These are phyloP conservation scores for Poecilia latipinna DNA, from an alignment of 2,113 vertebrate species.

Conservation along the genomic window DNA sequence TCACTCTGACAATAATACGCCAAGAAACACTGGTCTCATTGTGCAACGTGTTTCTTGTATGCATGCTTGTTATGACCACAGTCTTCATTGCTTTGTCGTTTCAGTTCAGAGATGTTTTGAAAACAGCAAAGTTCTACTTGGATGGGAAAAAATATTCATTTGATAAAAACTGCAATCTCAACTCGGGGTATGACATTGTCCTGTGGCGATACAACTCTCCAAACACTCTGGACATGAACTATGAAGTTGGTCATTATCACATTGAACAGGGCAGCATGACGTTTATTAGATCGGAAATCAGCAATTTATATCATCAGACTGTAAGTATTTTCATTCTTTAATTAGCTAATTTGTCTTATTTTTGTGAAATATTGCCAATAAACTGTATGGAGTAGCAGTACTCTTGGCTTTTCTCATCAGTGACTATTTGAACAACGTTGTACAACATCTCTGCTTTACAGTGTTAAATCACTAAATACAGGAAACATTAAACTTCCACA, in stretches of 20 bases:
- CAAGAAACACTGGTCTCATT: no score
- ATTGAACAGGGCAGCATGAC: conserved; percentile 67
- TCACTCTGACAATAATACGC: no score
- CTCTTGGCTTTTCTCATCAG: neutral
- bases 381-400: neutral
- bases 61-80: no score
- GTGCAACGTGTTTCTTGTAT: no score
- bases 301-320: neutral
- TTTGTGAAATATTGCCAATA: neutral
- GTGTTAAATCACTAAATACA: no score
- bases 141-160: conserved; percentile 74
- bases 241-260: conserved; percentile 78
- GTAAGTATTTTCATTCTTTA: conserved; percentile 9
- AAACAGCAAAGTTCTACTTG: conserved; percentile 69
- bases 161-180: conserved; percentile 77
- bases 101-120: conserved; percentile 80
- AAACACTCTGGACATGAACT: conserved; percentile 45
- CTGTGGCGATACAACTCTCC: conserved; percentile 78
- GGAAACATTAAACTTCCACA: no score
- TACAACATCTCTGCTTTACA: no score
- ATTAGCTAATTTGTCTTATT: neutral
- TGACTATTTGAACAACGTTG: neutral
- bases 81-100: neutral
- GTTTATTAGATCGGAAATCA: conserved; percentile 60
- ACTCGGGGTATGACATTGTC: conserved; percentile 80